Base-by-base conservation (phyloP, 2,888 invertebrate species). In the Patella caerulea region DNA sequence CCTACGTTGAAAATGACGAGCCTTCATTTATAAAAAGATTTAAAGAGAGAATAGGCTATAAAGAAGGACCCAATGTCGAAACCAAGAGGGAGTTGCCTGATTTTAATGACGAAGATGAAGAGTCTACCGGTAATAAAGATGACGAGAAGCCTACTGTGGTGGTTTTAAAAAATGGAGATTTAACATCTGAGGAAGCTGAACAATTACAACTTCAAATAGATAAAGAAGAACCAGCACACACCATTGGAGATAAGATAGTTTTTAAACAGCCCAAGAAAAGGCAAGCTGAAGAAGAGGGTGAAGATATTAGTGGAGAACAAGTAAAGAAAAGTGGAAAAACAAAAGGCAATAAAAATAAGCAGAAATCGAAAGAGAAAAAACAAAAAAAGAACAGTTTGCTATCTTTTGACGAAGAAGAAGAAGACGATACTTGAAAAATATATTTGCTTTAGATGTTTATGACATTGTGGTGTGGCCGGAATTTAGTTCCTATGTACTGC, bases 81-180 rank as follows among this genome's bases (percentile, higher is more conserved):
- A 95, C 96, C 73, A 96, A 96, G 91, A 88, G 85, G 78, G 34
- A 24, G 0, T 76, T 82, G n/a, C 82, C 79, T 79, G 84, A 86
- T 76, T 82, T 83, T 54, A 84, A 86, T 12, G 83, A 85, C 34
- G 76, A 73, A 24, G 95, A 95, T 77, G 93, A 94, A 78, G 94
- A 94, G 86, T 93, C 94, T 80, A 65, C 80, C 1, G 93, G 93
- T 59, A 95, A 95, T 81, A 94, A 94, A 81, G 94, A 94, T 78
- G 96, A 96, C 86, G 96, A 96, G 90, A 94, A 94, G 88, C 96
- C 96, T 9, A 94, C 95, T 88, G 94, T 96, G 71, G 96, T 96
- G n/a, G 96, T 96, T 55, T 91, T 96, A 45, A 94, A 94, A 88
- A 91, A 94, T 77, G 96, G 96, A 56, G 96, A 96, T 92, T 93